Evolutionary conservation across 35 echinoderm and acorn worm species (phyloP).

Genomic region (Strongylocentrotus purpuratus): DNA sequence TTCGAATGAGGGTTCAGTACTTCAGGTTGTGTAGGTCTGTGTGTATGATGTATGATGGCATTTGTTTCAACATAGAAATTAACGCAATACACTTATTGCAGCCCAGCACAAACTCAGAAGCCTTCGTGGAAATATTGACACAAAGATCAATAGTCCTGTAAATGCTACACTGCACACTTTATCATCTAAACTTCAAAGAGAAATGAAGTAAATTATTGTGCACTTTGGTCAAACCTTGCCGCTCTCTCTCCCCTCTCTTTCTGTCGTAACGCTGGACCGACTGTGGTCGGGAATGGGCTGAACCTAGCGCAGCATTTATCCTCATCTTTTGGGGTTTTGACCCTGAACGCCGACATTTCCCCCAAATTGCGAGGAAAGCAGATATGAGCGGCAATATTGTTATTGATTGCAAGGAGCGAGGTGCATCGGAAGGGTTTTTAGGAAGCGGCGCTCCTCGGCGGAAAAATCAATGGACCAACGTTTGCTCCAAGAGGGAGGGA

Average conservation of each 20-base stretch:
- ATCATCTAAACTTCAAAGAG: background rate
- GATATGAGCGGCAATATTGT: constrained; percentile 3
- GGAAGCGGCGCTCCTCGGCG: background rate
- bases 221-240: background rate
- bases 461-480: constrained; percentile 10
- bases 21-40: too few species aligned
- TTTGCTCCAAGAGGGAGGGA: background rate
- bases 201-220: background rate
- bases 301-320: background rate
- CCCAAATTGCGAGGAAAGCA: background rate
- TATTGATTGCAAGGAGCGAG: background rate
- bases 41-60: too few species aligned
- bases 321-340: background rate
- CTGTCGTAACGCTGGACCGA: background rate
- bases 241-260: background rate
- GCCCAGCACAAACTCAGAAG: background rate
- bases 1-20: too few species aligned
- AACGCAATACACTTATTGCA: background rate
- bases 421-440: constrained; percentile 16
- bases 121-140: background rate
- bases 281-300: background rate
- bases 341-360: background rate
- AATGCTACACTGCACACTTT: background rate
- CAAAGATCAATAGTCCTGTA: background rate
- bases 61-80: too few species aligned